These are phyloP conservation scores for Esox lucius DNA, from an alignment of 2,797 vertebrate species.

Conservation along the genomic window DNA sequence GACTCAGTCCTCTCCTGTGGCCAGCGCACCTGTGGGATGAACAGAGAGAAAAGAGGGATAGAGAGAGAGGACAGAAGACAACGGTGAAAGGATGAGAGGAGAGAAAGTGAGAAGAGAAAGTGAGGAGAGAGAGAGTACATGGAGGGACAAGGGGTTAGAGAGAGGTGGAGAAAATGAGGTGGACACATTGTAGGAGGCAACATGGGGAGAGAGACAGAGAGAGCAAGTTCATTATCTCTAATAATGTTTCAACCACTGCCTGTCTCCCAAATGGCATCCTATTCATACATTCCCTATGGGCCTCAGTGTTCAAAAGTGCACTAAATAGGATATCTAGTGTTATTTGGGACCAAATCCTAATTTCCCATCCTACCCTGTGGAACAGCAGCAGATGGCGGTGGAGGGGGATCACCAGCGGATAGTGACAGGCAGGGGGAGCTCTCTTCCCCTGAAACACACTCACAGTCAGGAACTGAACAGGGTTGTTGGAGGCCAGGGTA, in stretches of 20 bases:
- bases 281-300: not conserved
- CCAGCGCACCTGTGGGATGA: conserved; percentile 52
- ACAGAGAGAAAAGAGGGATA: not conserved
- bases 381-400: conserved; percentile 79
- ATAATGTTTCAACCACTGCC: not conserved
- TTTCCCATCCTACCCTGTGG: conserved; percentile 70
- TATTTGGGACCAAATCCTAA: not conserved
- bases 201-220: not conserved
- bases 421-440: conserved; percentile 68
- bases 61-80: not conserved
- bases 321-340: not conserved
- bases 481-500: conserved; percentile 17
- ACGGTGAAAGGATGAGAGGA: too few species aligned
- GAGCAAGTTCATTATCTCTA: not conserved
- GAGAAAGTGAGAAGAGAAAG: not conserved
- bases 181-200: not conserved
- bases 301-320: not conserved
- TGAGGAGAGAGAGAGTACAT: not conserved
- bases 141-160: not conserved
- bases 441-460: conserved; percentile 61
- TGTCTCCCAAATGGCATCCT: not conserved
- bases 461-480: conserved; percentile 22
- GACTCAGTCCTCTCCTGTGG: conserved; percentile 68
- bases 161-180: not conserved
- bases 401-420: conserved; percentile 77